Evolutionary conservation across 2,797 vertebrate species (phyloP).

Genomic region (Hylomyscus alleni): DNA sequence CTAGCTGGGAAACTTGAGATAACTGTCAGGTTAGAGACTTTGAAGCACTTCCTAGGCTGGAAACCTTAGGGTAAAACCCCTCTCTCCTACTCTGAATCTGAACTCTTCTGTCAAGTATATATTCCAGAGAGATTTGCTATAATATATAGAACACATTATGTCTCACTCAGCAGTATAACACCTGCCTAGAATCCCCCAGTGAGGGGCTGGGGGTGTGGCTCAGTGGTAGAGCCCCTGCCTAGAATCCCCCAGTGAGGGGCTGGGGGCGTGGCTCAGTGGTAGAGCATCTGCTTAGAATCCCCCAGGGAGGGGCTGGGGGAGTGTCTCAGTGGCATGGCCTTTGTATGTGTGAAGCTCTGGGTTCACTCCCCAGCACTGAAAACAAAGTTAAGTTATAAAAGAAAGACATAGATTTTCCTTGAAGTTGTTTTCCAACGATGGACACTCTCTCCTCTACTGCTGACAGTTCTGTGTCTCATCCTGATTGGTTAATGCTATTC

Average conservation of each 20-base stretch:
- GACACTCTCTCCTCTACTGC: too few species aligned
- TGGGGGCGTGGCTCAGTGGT: background rate
- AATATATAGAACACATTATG: background rate
- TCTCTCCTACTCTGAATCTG: background rate
- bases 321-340: background rate
- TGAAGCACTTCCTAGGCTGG: background rate
- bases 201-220: background rate
- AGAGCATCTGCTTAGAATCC: background rate
- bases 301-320: background rate
- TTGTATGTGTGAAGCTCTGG: too few species aligned
- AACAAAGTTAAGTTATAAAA: too few species aligned
- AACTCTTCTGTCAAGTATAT: background rate
- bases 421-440: too few species aligned
- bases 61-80: background rate
- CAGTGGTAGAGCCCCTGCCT: background rate
- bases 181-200: background rate
- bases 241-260: background rate
- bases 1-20: background rate
- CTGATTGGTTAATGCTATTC: too few species aligned
- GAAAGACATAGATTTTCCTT: too few species aligned
- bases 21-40: background rate
- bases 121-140: slow-evolving; percentile 9
- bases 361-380: too few species aligned
- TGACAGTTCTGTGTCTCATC: too few species aligned
- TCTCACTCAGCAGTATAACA: background rate